Conservation (phyloP, 1,140 invertebrate genomes). For the Papilio dardanus region DNA sequence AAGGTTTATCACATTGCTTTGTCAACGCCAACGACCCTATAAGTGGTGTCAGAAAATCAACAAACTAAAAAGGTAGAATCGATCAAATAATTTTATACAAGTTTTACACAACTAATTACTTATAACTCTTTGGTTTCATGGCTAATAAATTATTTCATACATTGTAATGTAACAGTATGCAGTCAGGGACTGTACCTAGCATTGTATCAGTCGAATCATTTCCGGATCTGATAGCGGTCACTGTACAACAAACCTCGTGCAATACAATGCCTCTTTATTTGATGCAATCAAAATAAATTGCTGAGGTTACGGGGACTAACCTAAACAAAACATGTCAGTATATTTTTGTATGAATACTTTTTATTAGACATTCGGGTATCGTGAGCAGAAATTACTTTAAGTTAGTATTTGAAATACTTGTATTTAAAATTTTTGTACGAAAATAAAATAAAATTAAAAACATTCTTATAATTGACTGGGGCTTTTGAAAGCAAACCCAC, state of each 20-base stretch:
- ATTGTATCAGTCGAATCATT: background rate
- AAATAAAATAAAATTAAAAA: too few relatives aligned
- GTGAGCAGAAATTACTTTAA: background rate
- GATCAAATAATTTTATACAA: too few relatives aligned
- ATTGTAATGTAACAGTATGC: background rate
- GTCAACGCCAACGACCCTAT: background rate
- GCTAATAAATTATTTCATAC: background rate
- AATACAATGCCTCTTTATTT: conserved; percentile 5
- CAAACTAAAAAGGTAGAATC: background rate
- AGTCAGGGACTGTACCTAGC: background rate
- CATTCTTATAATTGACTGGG: too few relatives aligned
- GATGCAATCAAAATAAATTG: conserved; percentile 3
- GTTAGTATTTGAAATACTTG: too few relatives aligned
- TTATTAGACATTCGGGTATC: background rate
- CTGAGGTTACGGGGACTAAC: background rate
- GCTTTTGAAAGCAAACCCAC: too few relatives aligned
- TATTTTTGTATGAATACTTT: background rate
- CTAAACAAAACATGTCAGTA: background rate
- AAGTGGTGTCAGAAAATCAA: background rate
- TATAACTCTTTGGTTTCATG: background rate
- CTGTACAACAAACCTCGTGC: background rate
- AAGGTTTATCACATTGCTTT: background rate
- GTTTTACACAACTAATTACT: background rate
- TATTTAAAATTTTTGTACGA: too few relatives aligned
- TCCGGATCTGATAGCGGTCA: background rate